Evolutionary conservation across 1,140 invertebrate species (phyloP).

Genomic region (Atta texana): DNA sequence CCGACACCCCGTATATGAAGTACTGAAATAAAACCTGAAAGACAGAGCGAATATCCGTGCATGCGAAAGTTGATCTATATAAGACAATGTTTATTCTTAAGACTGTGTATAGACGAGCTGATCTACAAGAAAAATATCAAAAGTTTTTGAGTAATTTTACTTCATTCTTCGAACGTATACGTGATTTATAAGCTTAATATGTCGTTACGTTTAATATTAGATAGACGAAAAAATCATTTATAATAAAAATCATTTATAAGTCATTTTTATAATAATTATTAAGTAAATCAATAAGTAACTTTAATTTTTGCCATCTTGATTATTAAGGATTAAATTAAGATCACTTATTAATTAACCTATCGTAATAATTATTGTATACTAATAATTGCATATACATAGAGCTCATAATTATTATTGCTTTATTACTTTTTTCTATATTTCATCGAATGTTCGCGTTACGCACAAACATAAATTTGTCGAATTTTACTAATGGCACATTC

Average conservation of each 20-base stretch:
- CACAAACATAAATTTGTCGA: background rate
- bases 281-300: no score
- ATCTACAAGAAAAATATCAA: constrained; percentile 14
- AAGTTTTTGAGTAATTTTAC: constrained; percentile 4
- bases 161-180: background rate
- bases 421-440: no score
- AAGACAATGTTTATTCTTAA: background rate
- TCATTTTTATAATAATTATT: background rate
- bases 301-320: no score
- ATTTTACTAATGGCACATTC: background rate
- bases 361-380: no score
- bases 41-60: constrained; percentile 30
- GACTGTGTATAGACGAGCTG: background rate
- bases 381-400: no score
- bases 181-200: background rate
- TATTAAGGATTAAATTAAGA: no score
- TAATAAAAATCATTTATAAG: no score
- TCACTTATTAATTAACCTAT: no score
- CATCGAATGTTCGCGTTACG: no score
- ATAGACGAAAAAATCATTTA: background rate
- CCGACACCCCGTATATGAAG: constrained; percentile 41
- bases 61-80: constrained; percentile 41
- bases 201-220: background rate
- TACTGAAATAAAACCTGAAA: constrained; percentile 37
- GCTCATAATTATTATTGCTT: no score